Base-by-base conservation (phyloP, 2,888 invertebrate genomes). In the Mythimna albipuncta region DNA sequence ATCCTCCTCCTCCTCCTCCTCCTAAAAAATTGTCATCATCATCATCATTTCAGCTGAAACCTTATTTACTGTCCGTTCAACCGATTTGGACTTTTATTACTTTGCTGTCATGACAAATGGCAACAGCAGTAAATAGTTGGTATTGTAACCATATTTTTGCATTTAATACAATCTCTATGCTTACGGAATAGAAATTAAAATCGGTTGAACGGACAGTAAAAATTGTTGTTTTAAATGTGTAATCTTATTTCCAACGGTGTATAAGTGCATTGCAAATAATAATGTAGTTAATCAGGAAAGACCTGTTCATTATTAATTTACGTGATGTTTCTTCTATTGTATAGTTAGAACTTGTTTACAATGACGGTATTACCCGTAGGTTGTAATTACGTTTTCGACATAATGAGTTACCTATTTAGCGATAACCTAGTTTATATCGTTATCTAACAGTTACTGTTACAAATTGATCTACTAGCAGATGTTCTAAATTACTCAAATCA, bases 371-470 rank as follows among this genome's bases (percentile, higher is more conserved):
- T 47, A 47, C 16, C 5, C 47, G 47, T 52, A 44, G 52, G 19
- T 11, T 16, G 11, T 69, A 69, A 61, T 58, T 54, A 52, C 13
- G 32, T 78, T 67, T 83, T 73, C 64, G 59, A 62, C 44, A 66
- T 50, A 66, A 55, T 44, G 35, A 21, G 38, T 55, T 61, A 63
- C 47, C 35, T 58, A 38, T 63, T 47, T 47, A 71, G 32, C 73
- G 85, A 74, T 83, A 83, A 85, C 83, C 79, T 85, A 82, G 52
- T 82, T 78, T 55, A 57, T 63, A 38, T 35, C 47, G 35, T 69
- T 81, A 81, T 81, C 76, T 41, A 59, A n/a, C 44, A 21, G 44
- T 76, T 75, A 78, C 74, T 73, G 69, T 75, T 78, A 75, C 52
- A 32, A 69, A 75, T 78, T 72, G 75, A 72, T 82, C 63, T 65